phyloP scores from a whole-genome alignment of 2,113 vertebrate genomes.

The Daubentonia madagascariensis region DNA sequence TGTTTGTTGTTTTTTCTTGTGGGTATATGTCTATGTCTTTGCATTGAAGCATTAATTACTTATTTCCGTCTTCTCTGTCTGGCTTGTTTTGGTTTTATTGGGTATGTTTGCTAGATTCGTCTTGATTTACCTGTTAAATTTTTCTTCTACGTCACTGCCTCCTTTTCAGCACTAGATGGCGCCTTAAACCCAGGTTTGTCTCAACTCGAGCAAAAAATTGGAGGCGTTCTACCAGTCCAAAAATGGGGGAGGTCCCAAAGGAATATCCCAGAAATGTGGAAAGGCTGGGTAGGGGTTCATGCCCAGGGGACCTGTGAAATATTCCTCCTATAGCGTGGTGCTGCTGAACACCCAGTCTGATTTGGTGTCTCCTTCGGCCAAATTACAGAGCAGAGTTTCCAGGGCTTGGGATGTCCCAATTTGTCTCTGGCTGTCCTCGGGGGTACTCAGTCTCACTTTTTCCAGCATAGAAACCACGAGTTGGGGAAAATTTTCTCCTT shows the following conservation, averaged over 20 bases:
- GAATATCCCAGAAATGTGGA: too few relatives aligned
- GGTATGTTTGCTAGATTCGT: neutral
- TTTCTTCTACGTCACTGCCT: neutral
- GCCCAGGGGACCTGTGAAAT: neutral
- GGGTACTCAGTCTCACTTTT: neutral
- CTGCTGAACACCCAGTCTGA: neutral
- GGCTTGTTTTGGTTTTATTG: neutral
- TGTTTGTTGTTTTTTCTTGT: neutral
- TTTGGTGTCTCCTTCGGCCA: neutral
- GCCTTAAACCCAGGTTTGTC: neutral
- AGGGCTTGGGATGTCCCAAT: neutral
- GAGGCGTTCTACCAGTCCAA: too few relatives aligned
- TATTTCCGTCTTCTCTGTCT: neutral
- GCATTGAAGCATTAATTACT: neutral
- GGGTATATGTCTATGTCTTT: neutral
- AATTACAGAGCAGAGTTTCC: neutral
- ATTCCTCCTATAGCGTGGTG: neutral
- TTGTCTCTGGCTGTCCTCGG: neutral
- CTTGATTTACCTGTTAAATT: neutral
- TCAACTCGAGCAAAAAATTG: neutral
- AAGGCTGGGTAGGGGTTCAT: neutral
- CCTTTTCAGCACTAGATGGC: neutral
- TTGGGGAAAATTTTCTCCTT: neutral
- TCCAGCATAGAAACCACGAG: too few relatives aligned
- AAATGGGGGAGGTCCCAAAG: neutral